phyloP scores from a whole-genome alignment of 2,797 vertebrate species.

The Gymnodraco acuticeps region DNA sequence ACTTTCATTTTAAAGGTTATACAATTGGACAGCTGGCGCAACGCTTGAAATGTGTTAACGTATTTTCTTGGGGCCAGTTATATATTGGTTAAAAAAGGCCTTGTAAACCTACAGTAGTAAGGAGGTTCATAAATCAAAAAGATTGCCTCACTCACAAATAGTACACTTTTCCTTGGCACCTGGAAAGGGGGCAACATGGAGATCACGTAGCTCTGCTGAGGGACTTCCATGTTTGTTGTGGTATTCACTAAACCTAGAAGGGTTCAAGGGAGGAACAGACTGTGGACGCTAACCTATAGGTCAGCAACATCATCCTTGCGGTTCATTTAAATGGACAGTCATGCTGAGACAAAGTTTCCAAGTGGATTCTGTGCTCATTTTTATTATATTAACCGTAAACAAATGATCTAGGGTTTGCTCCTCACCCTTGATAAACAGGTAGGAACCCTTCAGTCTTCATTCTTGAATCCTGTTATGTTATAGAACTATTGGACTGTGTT shows the following conservation, averaged over 20 bases:
- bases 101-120: slow-evolving; percentile 8
- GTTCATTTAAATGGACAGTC: not conserved
- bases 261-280: not conserved
- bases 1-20: slow-evolving; percentile 12
- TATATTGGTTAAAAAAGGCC: not conserved
- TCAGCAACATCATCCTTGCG: not conserved
- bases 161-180: slow-evolving; percentile 16
- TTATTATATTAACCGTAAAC: not conserved
- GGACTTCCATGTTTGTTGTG: not conserved
- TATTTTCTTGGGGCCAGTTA: not conserved
- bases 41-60: not conserved
- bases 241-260: not conserved
- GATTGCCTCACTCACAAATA: slow-evolving; percentile 4
- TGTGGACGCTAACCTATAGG: not conserved
- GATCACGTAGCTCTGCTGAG: slow-evolving; percentile 6
- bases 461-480: slow-evolving; percentile 1
- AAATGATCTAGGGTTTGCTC: not conserved
- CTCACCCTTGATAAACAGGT: not conserved
- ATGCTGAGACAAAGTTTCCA: not conserved
- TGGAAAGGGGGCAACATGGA: slow-evolving; percentile 13
- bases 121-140: slow-evolving; percentile 7
- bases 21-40: not conserved
- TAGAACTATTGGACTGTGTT: not conserved
- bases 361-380: not conserved
- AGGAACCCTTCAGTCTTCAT: slow-evolving; percentile 1